Evolutionary conservation across 64 coral and sea anemone species (phyloP).

Genomic region (Montipora sp.): DNA sequence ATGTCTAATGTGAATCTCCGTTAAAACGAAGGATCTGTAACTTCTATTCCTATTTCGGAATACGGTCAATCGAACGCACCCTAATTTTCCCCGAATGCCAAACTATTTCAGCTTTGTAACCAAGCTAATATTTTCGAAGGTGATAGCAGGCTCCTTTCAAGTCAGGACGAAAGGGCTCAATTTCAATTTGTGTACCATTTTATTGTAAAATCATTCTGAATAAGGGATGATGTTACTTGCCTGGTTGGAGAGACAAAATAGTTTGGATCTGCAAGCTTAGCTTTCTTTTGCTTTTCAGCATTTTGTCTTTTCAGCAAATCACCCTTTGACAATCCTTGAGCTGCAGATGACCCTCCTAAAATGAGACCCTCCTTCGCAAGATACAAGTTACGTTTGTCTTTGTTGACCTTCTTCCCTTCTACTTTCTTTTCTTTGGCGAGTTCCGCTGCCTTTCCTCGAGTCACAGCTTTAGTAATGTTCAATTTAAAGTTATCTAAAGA

Average conservation of each 20-base stretch:
- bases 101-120: no score
- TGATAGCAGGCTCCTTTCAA: no score
- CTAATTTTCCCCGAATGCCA: no score
- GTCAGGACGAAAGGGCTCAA: no score
- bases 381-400: conserved; percentile 92
- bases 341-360: conserved; percentile 59
- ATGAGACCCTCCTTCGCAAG: conserved; percentile 86
- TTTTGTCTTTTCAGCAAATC: conserved; percentile 89
- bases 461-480: conserved; percentile 73
- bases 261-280: conserved; percentile 85
- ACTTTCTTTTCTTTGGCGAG: conserved; percentile 67
- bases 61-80: no score
- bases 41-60: no score
- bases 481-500: conserved; percentile 73
- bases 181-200: no score
- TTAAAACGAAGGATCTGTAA: no score
- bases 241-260: conserved; percentile 91
- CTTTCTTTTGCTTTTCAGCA: conserved; percentile 88
- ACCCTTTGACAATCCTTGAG: conserved; percentile 68
- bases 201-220: no score
- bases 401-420: conserved; percentile 42
- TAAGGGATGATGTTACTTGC: conserved; percentile 20
- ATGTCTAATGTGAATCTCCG: no score
- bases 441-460: conserved; percentile 69
- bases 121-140: no score